phyloP scores from a whole-genome alignment of 2,797 vertebrate genomes.

The Chloroceryle inda region DNA sequence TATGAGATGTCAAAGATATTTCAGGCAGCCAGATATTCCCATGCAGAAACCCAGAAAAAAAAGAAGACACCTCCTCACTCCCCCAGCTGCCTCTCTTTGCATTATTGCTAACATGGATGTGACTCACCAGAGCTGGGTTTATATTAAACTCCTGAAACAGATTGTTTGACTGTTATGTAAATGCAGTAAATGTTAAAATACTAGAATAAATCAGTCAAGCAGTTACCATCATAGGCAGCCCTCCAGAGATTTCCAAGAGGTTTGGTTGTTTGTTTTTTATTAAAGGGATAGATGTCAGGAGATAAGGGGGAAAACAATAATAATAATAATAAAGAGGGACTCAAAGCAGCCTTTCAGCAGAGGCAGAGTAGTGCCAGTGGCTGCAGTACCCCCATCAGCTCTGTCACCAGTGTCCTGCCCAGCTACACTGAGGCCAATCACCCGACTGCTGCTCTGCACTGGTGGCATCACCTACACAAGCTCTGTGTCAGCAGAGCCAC shows the following conservation, averaged over 20 bases:
- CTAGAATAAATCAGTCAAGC: conserved; percentile 60
- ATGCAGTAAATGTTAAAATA: conserved; percentile 71
- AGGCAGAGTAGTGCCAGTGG: neutral
- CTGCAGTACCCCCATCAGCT: neutral
- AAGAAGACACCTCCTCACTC: conserved; percentile 56
- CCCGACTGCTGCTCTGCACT: neutral
- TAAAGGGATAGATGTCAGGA: neutral
- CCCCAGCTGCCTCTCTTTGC: conserved; percentile 38
- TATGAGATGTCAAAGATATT: conserved; percentile 32
- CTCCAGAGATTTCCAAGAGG: neutral
- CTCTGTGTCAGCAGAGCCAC: neutral
- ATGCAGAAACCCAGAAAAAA: conserved; percentile 52
- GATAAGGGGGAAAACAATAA: neutral
- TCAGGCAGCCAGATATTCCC: conserved; percentile 52
- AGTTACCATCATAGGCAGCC: conserved; percentile 21
- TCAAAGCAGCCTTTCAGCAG: neutral
- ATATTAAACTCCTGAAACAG: conserved; percentile 73
- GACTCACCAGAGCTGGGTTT: conserved; percentile 65
- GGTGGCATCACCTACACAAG: neutral
- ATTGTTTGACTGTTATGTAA: conserved; percentile 73
- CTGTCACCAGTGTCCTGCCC: neutral
- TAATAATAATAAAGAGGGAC: neutral
- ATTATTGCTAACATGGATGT: conserved; percentile 47
- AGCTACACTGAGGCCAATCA: neutral
- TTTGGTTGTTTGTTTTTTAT: neutral